Base-by-base conservation (phyloP, 1,140 invertebrate species). In the Halesus radiatus region DNA sequence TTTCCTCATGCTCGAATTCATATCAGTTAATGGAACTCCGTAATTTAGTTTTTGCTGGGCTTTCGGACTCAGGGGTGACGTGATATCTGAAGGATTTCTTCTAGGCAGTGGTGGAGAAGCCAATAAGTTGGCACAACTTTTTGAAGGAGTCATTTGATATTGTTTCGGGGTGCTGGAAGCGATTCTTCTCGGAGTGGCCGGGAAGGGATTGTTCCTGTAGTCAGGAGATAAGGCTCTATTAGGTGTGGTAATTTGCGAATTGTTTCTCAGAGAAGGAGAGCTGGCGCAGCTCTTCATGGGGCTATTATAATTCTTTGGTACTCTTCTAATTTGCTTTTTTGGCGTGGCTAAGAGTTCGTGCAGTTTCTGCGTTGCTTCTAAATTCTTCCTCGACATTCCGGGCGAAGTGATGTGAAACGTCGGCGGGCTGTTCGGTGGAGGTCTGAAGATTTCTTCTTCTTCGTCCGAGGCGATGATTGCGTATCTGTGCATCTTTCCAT, bases 341-440 rank as follows among this genome's bases (percentile, higher is more conserved):
- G 94, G 94, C 8, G 94, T 95, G 13, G 93, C 91, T 3, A 95
- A 85, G 13, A 95, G 86, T 81, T 95, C 94, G 84, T 95, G 94
- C 0, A 95, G 85, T 84, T 94, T 94, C 84, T 94, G 93, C 0
- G 94, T 95, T 0, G 94, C 94, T 37, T 90, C 89, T 6, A 93
- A 86, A 85, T 92, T 92, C 81, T 91, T 92, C 64, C 90, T 87
- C 1, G 90, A 88, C 73, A 91, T 91, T 15, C 85, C 85, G 6
- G 85, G 79, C 7, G 80, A 81, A 52, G 72, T 73, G 5, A 81
- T 50, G 62, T 78, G 76, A 68, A 77, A 79, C 73, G 86, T 74
- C 81, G 85, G 70, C 76, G 84, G 81, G 37, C 76, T 78, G 23
- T 37, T 72, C 81, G 81, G 54, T 23, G 58, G 20, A 16, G 32